Base-by-base conservation (phyloP, 2,113 vertebrate genomes). In the Ailuropoda melanoleuca region DNA sequence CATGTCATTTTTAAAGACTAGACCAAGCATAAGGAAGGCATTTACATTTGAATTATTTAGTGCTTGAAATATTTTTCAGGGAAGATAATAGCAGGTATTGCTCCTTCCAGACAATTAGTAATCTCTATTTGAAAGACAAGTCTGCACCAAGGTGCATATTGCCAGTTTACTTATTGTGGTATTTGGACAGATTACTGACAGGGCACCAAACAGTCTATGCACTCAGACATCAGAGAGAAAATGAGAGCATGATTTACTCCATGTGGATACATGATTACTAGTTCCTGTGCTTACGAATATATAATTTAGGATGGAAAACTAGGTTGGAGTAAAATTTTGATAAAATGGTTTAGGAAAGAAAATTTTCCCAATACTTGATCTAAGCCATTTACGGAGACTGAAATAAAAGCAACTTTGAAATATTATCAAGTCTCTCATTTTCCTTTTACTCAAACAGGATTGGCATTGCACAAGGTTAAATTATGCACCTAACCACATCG, bases 21-120 rank as follows among this genome's bases (percentile, higher is more conserved):
- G 50, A 70, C 43, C 43, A 62, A 68, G 23, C 1, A 68, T 43
- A 77, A 46, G 2, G 8, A 66, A 82, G 10, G 8, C 48, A 88
- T 82, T 97, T 81, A 39, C 74, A 72, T 88, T 88, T 95, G 48
- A 96, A 96, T 94, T 93, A 91, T 96, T 97, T 91, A 91, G 77
- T 64, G 43, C 82, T 93, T 81, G 39, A 92, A 80, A 70, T 83
- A 78, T 72, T 90, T 93, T 97, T 93, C 26, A 58, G 78, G 56
- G 23, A 75, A 46, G 21, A 85, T 90, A 86, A 93, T 89, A 68
- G 75, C 39, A 62, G 85, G 53, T 78, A 86, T 90, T 93, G 24
- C 43, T 97, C 55, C 82, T 87, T 97, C 53, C 50, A 74, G 86
- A 94, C 88, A 86, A 93, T 97, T 94, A 96, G 26, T 55, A 34